Evolutionary conservation across 2,797 vertebrate species (phyloP).

Genomic region (Tadarida brasiliensis): DNA sequence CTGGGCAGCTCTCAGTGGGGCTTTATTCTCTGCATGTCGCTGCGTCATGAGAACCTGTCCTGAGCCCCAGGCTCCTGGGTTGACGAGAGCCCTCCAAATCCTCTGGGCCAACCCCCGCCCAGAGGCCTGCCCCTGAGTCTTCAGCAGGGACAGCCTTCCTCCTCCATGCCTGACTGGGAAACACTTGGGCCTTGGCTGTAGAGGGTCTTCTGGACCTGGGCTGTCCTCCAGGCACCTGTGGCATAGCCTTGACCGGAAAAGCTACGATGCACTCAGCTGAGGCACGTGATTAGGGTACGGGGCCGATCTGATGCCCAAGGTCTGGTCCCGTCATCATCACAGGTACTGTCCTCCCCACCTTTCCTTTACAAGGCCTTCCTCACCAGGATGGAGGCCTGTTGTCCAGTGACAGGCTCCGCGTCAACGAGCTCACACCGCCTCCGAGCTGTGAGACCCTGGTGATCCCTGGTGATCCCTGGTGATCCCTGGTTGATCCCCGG

Average conservation of each 20-base stretch:
- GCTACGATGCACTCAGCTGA: not conserved
- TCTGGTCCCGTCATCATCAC: not conserved
- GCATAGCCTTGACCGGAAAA: not conserved
- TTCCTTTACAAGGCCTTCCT: not conserved
- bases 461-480: too few relatives aligned
- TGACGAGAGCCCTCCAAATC: not conserved
- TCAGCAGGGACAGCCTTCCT: not conserved
- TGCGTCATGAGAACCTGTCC: not conserved
- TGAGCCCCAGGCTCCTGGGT: not conserved
- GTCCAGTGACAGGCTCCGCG: not conserved
- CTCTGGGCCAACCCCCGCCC: not conserved
- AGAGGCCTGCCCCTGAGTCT: not conserved
- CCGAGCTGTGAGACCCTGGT: not conserved
- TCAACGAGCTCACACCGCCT: not conserved
- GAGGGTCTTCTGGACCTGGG: not conserved
- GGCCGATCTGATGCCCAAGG: fast-evolving
- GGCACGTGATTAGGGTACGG: fast-evolving
- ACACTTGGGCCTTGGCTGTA: too few relatives aligned
- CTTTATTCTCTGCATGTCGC: not conserved
- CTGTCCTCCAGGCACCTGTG: not conserved
- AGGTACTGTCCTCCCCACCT: too few relatives aligned
- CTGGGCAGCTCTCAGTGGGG: not conserved
- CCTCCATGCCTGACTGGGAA: not conserved
- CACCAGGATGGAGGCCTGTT: not conserved
- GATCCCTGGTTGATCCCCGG: too few relatives aligned